Base-by-base conservation (phyloP, 1,140 invertebrate species). In the Danaus melanippus region DNA sequence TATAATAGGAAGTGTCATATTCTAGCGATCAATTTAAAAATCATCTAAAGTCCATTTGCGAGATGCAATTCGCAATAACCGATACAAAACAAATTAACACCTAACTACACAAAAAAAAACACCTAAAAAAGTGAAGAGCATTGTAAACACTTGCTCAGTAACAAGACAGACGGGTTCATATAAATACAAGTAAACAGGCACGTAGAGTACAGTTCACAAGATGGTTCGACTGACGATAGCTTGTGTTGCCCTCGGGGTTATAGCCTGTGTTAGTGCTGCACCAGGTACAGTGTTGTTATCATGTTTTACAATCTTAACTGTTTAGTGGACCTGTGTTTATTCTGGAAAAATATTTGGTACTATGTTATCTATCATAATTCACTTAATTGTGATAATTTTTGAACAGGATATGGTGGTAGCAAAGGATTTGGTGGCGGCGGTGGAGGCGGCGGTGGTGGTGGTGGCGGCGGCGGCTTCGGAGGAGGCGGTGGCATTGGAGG, bases 211-310 rank as follows among this genome's bases (percentile, higher is more conserved):
- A 51, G 52, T 60, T 15, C 48, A 51, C 50, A 15, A 55, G 41
- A 60, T 60, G 58, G 58, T 53, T 39, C 54, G 48, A 8, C 51
- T 60, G 48, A 53, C 58, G 8, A 15, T 60, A 39, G 42, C 52
- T 60, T 60, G 58, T 60, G 52, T 60, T 48, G 58, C 49, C 53
- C 41, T 60, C 9, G 58, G 58, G 44, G 58, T 55, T 17, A 40
- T 54, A 9, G 58, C 53, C 17, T 51, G 48, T 50, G 53, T 53
- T 2, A 47, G 51, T n/a, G 53, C 58, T 41, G 58, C 58, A 44
- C 52, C 58, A 50, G 58, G 58, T 60, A 48, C 12, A 44, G 3
- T n/a, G 21, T 32, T 5, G 6, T 32, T 32, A 32, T 32, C 17
- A 21, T 32, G 2, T 32, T 32, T 32, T 32, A 7, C 21, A 32